A percentile compares a stretch with the other conserved stretches of the same genome.
phyloP scores from a whole-genome alignment of 2,888 invertebrate genomes.

The Hyppa rectilinea region DNA sequence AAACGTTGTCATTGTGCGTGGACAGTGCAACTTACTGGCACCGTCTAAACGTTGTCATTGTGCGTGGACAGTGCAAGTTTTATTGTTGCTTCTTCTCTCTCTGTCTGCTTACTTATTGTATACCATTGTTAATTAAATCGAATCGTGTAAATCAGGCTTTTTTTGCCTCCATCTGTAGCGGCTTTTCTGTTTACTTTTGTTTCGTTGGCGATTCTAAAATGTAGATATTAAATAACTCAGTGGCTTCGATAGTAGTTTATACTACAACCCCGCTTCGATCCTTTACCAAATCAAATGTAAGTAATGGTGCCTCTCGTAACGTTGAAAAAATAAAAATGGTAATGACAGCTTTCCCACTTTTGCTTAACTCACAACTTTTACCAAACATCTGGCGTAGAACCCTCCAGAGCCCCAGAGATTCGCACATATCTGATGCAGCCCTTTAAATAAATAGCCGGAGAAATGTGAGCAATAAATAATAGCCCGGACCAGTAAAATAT shows the following conservation, averaged over 20 bases:
- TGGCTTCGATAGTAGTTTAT: background rate
- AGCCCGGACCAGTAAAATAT: slow-evolving; percentile 45
- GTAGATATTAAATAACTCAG: background rate
- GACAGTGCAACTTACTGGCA: too few species aligned
- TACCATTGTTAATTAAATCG: too few species aligned
- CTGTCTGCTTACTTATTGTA: too few species aligned
- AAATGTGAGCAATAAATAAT: slow-evolving; percentile 55
- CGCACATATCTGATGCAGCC: slow-evolving; percentile 41
- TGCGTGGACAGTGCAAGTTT: too few species aligned
- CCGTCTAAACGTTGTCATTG: too few species aligned
- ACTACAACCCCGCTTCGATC: background rate
- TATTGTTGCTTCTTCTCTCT: too few species aligned
- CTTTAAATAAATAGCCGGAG: slow-evolving; percentile 53
- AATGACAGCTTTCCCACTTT: slow-evolving; percentile 30
- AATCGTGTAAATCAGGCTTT: too few species aligned
- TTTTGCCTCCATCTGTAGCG: too few species aligned
- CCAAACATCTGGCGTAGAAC: slow-evolving; percentile 49
- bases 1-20: too few species aligned
- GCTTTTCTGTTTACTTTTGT: background rate
- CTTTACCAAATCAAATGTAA: background rate
- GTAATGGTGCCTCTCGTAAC: too few species aligned
- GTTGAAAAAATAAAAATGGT: slow-evolving; percentile 24
- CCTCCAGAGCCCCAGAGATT: slow-evolving; percentile 32
- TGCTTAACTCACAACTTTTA: slow-evolving; percentile 19
- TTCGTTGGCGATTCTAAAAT: background rate